Evolutionary conservation across 2,113 vertebrate genomes (phyloP).

Genomic region (Xenopus tropicalis): UCB_Xtro_10.0 CM004445.2:8853001-8853500

Average conservation of each 20-base stretch:
- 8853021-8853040: conserved; percentile 61
- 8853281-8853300: neutral
- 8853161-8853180: conserved; percentile 10
- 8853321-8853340: neutral
- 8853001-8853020: conserved; percentile 88
- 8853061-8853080: conserved; percentile 36
- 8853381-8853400: neutral
- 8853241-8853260: neutral
- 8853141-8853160: conserved; percentile 2
- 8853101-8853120: conserved; percentile 1
- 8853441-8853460: neutral
- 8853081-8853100: neutral
- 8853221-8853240: neutral
- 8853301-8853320: neutral
- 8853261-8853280: neutral
- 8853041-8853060: conserved; percentile 47
- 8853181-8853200: conserved; percentile 1
- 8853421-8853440: neutral
- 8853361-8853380: neutral
- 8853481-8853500: no score
- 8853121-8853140: conserved; percentile 15
- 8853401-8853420: neutral
- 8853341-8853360: neutral
- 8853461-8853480: no score
- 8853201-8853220: neutral